Evolutionary conservation across 2,113 vertebrate species (phyloP), one percentile per base, ranked within the genome.

Genomic region (Neodon shergylaensis): DNA sequence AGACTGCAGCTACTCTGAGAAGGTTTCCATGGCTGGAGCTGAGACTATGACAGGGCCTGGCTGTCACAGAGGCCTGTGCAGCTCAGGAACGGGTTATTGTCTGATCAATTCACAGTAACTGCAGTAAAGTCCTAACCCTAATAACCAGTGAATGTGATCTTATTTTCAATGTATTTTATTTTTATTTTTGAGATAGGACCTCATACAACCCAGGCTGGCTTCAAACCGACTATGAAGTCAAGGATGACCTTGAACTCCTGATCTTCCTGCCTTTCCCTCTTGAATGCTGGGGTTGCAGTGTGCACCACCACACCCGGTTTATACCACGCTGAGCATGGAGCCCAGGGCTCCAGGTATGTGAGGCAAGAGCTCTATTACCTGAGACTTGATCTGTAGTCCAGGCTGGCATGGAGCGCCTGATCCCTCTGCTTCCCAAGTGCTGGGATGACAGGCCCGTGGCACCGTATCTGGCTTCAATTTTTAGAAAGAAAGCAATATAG

Each of bases 21-120:
- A 17, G 0, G 72, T n/a, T 63, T 31, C 21, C 10, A 3, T 3
- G 16, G 49, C 10, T 65, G 0, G 24, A 1, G 24, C 16, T 2
- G 31, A 52, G 65, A 22, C 36, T 54, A 11, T 68, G 58, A 16
- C 28, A 10, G 42, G 9, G 54, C 28, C 36, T 12, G 4, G 87
- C 68, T 24, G 36, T 44, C 14, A 36, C 14, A 13, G 54, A 47
- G 72, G 10, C n/a, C 12, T 31, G 65, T 28, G 3, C 21, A 65
- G 61, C 52, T 87, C 33, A 0, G 8, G n/a, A 24, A 88, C 22
- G 36, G 31, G 7, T 9, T 54, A 26, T 26, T 3, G 1, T 72
- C 31, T 85, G 52, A 36, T 86, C 5, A 79, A 58, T 42, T 92
- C 68, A 88, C 77, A 61, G 39, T 21, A 47, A 66, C 39, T 47